These are phyloP conservation scores for Allobates femoralis DNA, from an alignment of 2,797 vertebrate genomes.

Conservation along the genomic window DNA sequence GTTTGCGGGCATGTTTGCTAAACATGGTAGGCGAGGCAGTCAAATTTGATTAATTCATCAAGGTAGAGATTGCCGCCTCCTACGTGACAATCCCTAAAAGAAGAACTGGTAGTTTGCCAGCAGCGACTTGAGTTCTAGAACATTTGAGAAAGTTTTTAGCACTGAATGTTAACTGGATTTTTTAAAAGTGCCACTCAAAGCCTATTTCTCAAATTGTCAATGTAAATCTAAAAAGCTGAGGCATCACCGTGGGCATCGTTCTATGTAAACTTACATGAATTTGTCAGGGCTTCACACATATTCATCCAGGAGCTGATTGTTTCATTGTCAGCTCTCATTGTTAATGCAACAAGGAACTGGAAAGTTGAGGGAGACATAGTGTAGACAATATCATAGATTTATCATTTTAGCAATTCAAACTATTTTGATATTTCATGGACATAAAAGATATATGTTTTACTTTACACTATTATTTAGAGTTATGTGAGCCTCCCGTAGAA, in stretches of 20 bases:
- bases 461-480: background rate
- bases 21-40: slow-evolving; percentile 69
- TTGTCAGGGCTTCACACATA: slow-evolving; percentile 36
- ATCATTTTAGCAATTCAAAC: background rate
- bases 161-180: slow-evolving; percentile 40
- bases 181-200: slow-evolving; percentile 53
- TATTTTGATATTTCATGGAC: background rate
- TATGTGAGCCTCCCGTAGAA: background rate
- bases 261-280: slow-evolving; percentile 46
- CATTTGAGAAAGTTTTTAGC: slow-evolving; percentile 62
- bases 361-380: slow-evolving; percentile 11
- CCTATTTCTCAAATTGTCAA: slow-evolving; percentile 36
- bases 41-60: slow-evolving; percentile 74
- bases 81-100: slow-evolving; percentile 86
- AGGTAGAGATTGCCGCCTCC: slow-evolving; percentile 75
- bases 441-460: background rate
- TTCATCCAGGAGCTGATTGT: slow-evolving; percentile 20
- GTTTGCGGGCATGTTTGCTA: slow-evolving; percentile 71
- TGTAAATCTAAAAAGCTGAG: slow-evolving; percentile 18
- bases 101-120: slow-evolving; percentile 84
- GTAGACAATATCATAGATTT: slow-evolving; percentile 8
- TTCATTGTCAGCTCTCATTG: slow-evolving; percentile 48
- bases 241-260: slow-evolving; percentile 28
- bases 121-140: slow-evolving; percentile 80
- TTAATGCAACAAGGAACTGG: slow-evolving; percentile 49